A percentile compares a stretch with the other conserved stretches of the same genome.
phyloP scores from a whole-genome alignment of 2,113 vertebrate species.

The Bucco capensis region DNA sequence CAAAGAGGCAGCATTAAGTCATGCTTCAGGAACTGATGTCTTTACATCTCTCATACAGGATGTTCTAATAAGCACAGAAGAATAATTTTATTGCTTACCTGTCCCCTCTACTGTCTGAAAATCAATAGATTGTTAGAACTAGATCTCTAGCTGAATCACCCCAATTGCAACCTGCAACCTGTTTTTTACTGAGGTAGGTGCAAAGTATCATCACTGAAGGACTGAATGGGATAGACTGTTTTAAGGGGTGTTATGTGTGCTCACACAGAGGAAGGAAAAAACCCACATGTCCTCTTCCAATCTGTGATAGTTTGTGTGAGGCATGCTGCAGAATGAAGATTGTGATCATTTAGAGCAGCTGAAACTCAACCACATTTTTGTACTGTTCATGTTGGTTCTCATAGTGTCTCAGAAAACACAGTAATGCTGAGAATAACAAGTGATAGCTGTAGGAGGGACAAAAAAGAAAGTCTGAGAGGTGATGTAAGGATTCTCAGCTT shows the following conservation, averaged over 20 bases:
- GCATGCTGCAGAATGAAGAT: conserved; percentile 12
- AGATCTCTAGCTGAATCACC: neutral
- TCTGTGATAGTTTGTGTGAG: neutral
- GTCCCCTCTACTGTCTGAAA: neutral
- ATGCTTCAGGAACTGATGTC: neutral
- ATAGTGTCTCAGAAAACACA: neutral
- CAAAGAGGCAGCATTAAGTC: neutral
- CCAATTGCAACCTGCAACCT: neutral
- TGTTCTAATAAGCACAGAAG: neutral
- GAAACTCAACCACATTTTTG: neutral
- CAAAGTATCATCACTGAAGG: neutral
- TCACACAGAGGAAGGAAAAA: neutral
- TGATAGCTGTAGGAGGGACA: conserved; percentile 42
- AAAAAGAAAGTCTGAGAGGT: conserved; percentile 45
- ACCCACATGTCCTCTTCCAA: neutral
- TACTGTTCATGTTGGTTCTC: conserved; percentile 26
- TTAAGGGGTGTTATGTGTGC: neutral
- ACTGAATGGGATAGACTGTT: neutral
- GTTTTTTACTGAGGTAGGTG: neutral
- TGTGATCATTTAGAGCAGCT: neutral
- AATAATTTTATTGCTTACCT: neutral
- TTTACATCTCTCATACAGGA: neutral
- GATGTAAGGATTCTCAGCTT: conserved; percentile 42
- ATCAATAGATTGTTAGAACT: neutral
- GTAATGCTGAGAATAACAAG: conserved; percentile 39